Conservation (phyloP, 1,140 invertebrate genomes). For the Drosophila asahinai region DNA sequence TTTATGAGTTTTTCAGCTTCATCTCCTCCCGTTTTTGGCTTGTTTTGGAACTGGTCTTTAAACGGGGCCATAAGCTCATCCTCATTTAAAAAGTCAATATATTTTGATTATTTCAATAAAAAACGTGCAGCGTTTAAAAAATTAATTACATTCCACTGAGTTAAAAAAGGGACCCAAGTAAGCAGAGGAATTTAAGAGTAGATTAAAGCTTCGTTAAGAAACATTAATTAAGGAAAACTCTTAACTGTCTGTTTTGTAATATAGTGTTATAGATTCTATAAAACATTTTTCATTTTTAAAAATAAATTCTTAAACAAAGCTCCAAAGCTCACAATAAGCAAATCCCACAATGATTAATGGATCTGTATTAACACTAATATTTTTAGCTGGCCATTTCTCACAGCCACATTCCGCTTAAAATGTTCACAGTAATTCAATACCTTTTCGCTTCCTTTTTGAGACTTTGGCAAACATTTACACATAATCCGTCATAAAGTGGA, state of each 20-base stretch:
- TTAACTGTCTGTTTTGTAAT: background rate
- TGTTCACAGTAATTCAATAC: constrained; percentile 51
- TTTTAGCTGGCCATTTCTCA: constrained; percentile 26
- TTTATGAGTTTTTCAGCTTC: constrained; percentile 42
- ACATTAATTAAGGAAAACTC: background rate
- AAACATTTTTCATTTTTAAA: background rate
- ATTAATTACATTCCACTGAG: constrained; percentile 30
- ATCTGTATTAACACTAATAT: background rate
- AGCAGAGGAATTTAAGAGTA: background rate
- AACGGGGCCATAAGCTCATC: constrained; percentile 20
- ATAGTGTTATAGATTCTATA: background rate
- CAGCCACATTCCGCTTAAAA: constrained; percentile 40
- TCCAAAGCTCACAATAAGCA: constrained; percentile 13
- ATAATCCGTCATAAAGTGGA: constrained; percentile 80
- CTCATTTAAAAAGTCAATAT: constrained; percentile 49
- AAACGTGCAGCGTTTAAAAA: constrained; percentile 52
- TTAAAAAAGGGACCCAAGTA: background rate
- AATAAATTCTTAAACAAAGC: constrained; percentile 39
- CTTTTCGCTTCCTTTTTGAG: constrained; percentile 37
- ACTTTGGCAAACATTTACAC: constrained; percentile 65
- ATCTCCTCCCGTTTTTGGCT: background rate
- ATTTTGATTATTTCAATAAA: constrained; percentile 64
- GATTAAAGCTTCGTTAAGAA: background rate
- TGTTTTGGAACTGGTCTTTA: constrained; percentile 32
- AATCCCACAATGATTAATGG: constrained; percentile 65